Percentiles rank a stretch among this genome's conserved stretches.
Evolutionary conservation across 1,140 invertebrate species (phyloP).

Genomic region (Sycophila sp.): DNA sequence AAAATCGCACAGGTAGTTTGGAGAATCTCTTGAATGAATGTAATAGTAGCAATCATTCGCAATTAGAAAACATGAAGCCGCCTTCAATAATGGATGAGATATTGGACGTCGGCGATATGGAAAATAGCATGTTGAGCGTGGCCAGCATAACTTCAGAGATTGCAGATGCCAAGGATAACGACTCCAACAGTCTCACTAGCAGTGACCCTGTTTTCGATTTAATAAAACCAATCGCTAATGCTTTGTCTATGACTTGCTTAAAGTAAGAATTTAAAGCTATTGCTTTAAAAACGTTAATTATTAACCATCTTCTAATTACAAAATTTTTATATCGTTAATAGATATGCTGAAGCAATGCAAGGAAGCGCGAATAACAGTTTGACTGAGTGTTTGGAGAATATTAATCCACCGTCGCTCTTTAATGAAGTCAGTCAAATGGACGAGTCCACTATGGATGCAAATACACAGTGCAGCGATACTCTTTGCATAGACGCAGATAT

Average conservation of each 20-base stretch:
- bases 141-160: slow-evolving; percentile 84
- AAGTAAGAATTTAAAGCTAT: slow-evolving; percentile 36
- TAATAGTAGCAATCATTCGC: slow-evolving; percentile 63
- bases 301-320: not conserved
- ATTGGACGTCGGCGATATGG: slow-evolving; percentile 75
- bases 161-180: slow-evolving; percentile 67
- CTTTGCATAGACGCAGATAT: slow-evolving; percentile 61
- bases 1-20: slow-evolving; percentile 69
- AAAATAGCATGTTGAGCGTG: slow-evolving; percentile 84
- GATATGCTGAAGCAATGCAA: slow-evolving; percentile 57
- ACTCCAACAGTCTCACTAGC: slow-evolving; percentile 51
- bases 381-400: slow-evolving; percentile 72
- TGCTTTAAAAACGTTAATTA: not conserved
- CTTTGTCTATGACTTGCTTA: slow-evolving; percentile 59
- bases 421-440: slow-evolving; percentile 72
- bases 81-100: slow-evolving; percentile 84
- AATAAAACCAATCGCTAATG: slow-evolving; percentile 61
- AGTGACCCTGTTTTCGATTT: slow-evolving; percentile 59
- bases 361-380: slow-evolving; percentile 62
- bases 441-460: slow-evolving; percentile 70
- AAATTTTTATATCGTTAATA: slow-evolving; percentile 13
- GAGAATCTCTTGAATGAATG: slow-evolving; percentile 71
- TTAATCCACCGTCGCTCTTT: slow-evolving; percentile 72
- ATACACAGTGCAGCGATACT: slow-evolving; percentile 69
- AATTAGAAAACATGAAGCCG: slow-evolving; percentile 83